A percentile compares a stretch with the other conserved stretches of the same genome.
Conservation (phyloP, 92 coral and sea anemone genomes). For the Pocillopora grandis region DNA sequence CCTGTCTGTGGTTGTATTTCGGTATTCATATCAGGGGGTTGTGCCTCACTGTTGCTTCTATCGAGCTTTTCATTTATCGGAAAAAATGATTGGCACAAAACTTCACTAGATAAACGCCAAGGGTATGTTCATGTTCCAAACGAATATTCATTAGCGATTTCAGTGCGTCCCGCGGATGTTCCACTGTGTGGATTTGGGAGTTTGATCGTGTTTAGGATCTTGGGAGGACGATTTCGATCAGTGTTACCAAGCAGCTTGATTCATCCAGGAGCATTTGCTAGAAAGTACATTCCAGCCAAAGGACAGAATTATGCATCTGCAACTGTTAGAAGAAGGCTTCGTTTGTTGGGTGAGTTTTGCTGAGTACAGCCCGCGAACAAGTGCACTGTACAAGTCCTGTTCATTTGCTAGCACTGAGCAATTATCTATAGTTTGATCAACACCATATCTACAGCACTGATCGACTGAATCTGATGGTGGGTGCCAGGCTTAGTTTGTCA, state of each 20-base stretch:
- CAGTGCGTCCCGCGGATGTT: constrained; percentile 16
- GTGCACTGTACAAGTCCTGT: too few species aligned
- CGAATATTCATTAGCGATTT: not conserved
- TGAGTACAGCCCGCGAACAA: too few species aligned
- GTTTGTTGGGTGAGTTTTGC: constrained; percentile 50
- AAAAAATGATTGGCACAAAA: constrained; percentile 31
- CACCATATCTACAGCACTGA: too few species aligned
- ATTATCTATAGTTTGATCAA: too few species aligned
- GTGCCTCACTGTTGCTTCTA: constrained; percentile 68
- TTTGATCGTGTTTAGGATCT: constrained; percentile 61
- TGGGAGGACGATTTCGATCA: constrained; percentile 84
- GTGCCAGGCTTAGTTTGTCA: not conserved
- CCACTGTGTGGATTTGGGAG: constrained; percentile 60
- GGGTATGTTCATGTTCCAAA: constrained; percentile 15
- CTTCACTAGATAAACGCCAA: constrained; percentile 25
- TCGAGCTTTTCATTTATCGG: constrained; percentile 37
- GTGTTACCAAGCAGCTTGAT: constrained; percentile 86
- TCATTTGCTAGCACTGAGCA: too few species aligned
- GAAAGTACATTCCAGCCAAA: constrained; percentile 69
- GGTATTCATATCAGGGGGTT: constrained; percentile 60
- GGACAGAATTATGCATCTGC: constrained; percentile 80
- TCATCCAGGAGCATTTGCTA: constrained; percentile 96
- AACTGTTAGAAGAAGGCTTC: constrained; percentile 54
- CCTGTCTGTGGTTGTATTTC: constrained; percentile 74
- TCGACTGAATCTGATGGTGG: too few species aligned